Percentiles rank a stretch among this genome's conserved stretches.
phyloP scores from a whole-genome alignment of 2,113 vertebrate species.

The Chinchilla lanigera region DNA sequence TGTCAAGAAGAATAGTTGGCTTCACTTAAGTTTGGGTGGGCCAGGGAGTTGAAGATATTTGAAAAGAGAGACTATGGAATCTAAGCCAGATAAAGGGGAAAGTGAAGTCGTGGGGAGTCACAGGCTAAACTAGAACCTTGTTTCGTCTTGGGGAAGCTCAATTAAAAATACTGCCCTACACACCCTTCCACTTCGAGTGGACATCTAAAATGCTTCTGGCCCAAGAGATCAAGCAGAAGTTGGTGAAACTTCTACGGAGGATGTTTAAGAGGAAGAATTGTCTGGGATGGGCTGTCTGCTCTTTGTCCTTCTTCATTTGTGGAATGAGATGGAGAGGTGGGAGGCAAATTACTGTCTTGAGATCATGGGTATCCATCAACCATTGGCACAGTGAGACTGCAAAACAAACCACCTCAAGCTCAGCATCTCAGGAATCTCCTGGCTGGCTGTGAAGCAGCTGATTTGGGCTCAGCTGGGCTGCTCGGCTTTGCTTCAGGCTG shows the following conservation, averaged over 20 bases:
- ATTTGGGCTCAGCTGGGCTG: neutral
- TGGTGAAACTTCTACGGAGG: neutral
- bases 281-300: neutral
- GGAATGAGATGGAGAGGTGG: neutral
- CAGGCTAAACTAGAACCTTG: neutral
- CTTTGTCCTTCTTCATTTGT: neutral
- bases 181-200: neutral
- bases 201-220: neutral
- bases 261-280: conserved; percentile 15
- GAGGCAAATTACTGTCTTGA: neutral
- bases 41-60: neutral
- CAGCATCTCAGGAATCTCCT: neutral
- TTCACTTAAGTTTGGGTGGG: neutral
- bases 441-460: neutral
- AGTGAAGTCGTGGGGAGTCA: neutral
- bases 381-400: neutral
- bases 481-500: neutral
- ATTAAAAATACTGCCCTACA: neutral
- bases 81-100: neutral
- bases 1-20: neutral
- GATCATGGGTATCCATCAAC: neutral
- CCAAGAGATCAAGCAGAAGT: neutral
- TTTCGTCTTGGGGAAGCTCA: neutral
- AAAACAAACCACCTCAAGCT: neutral
- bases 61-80: neutral